Base-by-base conservation (phyloP, 2,113 vertebrate species). In the Rutilus rutilus region DNA sequence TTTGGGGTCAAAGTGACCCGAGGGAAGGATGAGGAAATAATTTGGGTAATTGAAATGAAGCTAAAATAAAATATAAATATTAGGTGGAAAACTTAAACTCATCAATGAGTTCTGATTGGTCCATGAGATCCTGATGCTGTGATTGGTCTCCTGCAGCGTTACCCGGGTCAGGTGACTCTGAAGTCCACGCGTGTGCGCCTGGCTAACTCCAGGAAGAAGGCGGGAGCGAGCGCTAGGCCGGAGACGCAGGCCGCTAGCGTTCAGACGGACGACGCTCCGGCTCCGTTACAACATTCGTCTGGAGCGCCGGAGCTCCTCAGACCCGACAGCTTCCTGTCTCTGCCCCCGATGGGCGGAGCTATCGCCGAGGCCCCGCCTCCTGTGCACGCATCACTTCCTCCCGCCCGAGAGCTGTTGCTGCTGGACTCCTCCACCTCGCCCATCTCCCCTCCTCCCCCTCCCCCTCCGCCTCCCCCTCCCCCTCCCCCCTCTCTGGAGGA, bases 131-230 rank as follows among this genome's bases (percentile, higher is more conserved):
- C 42, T 42, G 8, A 27, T 64, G 62, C 64, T 65, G 64, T 42
- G 50, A 69, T 69, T 69, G 62, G 62, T 65, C 62, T 23, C 21
- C 50, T 57, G 54, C 50, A 99, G 98, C 96, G 95, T 21, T 97
- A 98, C 84, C 97, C 98, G 3, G 97, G 98, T 39, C 98, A 99
- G 93, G 96, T 99, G 90, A 96, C 97, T 69, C 95, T 99, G 86
- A 99, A 98, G 93, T 98, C 98, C 89, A 96, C 96, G 52, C 95
- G 98, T 62, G 88, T 97, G 83, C 96, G 95, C 0, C 90, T 96
- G 87, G 92, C 95, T 82, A 95, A 93, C 39, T 80, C 92, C 23
- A 93, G 95, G 90, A 97, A 95, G 92, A 97, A 92, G 90, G 88
- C 86, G 86, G 91, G 86, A 89, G 33, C 91, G 0, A 50, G 76